These are phyloP conservation scores for Cyanistes caeruleus DNA, from an alignment of 2,113 vertebrate genomes.

Conservation along the genomic window DNA sequence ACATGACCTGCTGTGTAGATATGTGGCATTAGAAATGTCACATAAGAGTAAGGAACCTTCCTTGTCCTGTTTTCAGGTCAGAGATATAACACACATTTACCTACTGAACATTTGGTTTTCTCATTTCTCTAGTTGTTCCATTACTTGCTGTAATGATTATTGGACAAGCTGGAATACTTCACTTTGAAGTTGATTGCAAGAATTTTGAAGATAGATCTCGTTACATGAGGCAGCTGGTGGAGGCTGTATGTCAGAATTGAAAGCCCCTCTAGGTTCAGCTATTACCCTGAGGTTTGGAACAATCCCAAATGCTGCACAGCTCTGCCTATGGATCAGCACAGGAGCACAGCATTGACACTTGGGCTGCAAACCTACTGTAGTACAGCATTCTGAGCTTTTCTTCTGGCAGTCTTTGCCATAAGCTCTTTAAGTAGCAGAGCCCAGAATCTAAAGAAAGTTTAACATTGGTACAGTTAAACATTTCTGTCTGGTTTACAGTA, in stretches of 20 bases:
- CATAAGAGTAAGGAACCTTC: not conserved
- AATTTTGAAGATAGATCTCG: not conserved
- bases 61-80: not conserved
- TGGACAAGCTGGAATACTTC: not conserved
- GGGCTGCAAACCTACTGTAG: not conserved
- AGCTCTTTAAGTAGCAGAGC: not conserved
- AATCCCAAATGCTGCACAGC: not conserved
- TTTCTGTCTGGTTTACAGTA: not conserved
- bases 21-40: not conserved
- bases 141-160: not conserved
- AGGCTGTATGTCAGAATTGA: not conserved
- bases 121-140: not conserved
- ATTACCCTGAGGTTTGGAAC: not conserved
- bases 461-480: not conserved
- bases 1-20: not conserved
- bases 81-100: not conserved
- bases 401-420: accelerated
- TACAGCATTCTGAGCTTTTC: not conserved
- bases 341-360: not conserved
- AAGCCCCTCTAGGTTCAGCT: not conserved
- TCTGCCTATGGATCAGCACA: not conserved
- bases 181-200: not conserved
- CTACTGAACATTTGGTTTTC: not conserved
- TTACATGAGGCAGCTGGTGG: not conserved
- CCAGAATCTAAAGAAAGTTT: not conserved